A percentile compares a stretch with the other conserved stretches of the same genome.
These are phyloP conservation scores for Isichthys henryi DNA, from an alignment of 2,113 vertebrate genomes.

Conservation along the genomic window DNA sequence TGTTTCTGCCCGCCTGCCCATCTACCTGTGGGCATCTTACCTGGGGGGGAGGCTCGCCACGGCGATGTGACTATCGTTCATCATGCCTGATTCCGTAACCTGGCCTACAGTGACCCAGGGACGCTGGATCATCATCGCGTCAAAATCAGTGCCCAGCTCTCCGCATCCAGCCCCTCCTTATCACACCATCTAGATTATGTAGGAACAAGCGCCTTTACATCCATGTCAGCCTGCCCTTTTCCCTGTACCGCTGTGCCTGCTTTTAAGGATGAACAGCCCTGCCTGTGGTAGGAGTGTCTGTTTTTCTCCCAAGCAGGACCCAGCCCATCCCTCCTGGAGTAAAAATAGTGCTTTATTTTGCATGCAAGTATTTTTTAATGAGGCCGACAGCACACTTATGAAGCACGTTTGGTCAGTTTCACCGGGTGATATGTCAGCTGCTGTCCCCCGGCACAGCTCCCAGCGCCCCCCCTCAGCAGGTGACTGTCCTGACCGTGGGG, in stretches of 20 bases:
- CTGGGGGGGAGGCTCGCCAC: background rate
- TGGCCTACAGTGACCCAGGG: background rate
- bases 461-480: slow-evolving; percentile 92
- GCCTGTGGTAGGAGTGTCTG: slow-evolving; percentile 30
- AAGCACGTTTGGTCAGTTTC: background rate
- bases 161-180: background rate
- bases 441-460: slow-evolving; percentile 68
- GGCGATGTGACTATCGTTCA: too few relatives aligned
- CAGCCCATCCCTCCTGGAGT: background rate
- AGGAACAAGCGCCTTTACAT: slow-evolving; percentile 38
- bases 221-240: slow-evolving; percentile 33
- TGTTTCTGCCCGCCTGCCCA: background rate
- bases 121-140: background rate
- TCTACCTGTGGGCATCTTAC: background rate
- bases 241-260: slow-evolving; percentile 46
- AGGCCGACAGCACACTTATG: background rate
- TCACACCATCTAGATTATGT: slow-evolving; percentile 41
- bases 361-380: background rate
- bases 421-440: slow-evolving; percentile 15
- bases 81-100: background rate
- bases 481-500: slow-evolving; percentile 88
- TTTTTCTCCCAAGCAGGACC: background rate
- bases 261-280: slow-evolving; percentile 46
- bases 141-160: background rate
- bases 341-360: background rate